A percentile compares a stretch with the other conserved stretches of the same genome.
phyloP scores from a whole-genome alignment of 1,140 invertebrate genomes.

The Bombus superbus region DNA sequence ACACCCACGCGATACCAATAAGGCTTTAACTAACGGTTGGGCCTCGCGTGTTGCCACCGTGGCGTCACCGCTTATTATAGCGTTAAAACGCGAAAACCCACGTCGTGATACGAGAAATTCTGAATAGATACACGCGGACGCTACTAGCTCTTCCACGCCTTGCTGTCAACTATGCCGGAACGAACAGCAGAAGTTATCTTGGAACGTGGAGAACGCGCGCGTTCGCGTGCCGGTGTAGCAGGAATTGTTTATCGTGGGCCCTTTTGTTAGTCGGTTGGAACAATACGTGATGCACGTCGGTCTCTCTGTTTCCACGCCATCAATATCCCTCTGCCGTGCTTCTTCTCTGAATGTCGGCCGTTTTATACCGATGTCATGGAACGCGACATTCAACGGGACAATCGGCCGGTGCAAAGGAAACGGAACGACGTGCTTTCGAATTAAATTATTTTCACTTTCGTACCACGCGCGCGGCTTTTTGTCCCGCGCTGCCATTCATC shows the following conservation, averaged over 20 bases:
- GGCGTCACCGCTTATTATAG: background rate
- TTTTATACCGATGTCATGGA: slow-evolving; percentile 11
- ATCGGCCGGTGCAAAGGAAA: slow-evolving; percentile 15
- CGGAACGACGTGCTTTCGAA: slow-evolving; percentile 5
- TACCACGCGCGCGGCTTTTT: background rate
- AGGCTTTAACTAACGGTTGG: too few relatives aligned
- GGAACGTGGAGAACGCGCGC: slow-evolving; percentile 43
- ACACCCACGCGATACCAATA: too few relatives aligned
- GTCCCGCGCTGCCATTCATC: background rate
- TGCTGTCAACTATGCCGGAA: background rate
- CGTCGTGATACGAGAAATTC: slow-evolving; percentile 4
- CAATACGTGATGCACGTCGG: slow-evolving; percentile 4
- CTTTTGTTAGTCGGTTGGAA: slow-evolving; percentile 12
- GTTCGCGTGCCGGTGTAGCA: slow-evolving; percentile 29
- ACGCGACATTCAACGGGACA: background rate
- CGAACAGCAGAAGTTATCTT: slow-evolving; percentile 37
- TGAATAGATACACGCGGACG: slow-evolving; percentile 16
- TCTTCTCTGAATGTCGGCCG: background rate
- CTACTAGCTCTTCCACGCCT: background rate
- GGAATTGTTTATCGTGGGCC: slow-evolving; percentile 60
- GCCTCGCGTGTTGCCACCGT: background rate
- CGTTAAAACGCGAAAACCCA: slow-evolving; percentile 33
- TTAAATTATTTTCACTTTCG: slow-evolving; percentile 34
- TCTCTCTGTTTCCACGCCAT: background rate
- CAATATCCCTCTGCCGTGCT: slow-evolving; percentile 4